phyloP scores from a whole-genome alignment of 2,797 vertebrate species.

The Pseudomugil gertrudae region DNA sequence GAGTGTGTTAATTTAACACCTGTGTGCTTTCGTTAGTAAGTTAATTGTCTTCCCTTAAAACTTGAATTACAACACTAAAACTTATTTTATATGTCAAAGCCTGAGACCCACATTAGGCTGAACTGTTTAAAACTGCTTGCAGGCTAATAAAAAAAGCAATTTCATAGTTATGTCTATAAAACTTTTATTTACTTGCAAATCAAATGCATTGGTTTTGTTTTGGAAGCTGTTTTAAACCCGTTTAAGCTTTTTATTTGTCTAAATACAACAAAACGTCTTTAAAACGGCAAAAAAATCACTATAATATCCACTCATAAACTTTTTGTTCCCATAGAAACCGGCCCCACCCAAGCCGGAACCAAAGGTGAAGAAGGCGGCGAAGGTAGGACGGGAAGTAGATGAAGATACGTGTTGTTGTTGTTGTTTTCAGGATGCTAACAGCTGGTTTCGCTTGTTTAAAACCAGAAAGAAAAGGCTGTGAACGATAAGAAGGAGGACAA shows the following conservation, averaged over 20 bases:
- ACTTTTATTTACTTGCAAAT: not conserved
- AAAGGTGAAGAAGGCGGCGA: slow-evolving; percentile 90
- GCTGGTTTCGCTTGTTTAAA: not conserved
- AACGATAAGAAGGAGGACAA: slow-evolving; percentile 91
- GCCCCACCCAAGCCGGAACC: slow-evolving; percentile 84
- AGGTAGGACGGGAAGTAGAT: slow-evolving; percentile 76
- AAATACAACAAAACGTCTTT: not conserved
- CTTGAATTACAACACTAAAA: not conserved
- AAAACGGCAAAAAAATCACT: not conserved
- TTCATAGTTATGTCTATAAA: not conserved
- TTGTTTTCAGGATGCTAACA: accelerated
- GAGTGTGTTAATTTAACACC: too few relatives aligned
- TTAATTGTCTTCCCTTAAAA: not conserved
- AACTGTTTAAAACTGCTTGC: not conserved
- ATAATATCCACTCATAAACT: not conserved
- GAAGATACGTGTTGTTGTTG: not conserved
- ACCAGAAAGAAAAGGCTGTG: slow-evolving; percentile 91
- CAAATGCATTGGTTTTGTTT: not conserved
- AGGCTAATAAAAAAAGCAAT: not conserved
- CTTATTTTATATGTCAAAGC: not conserved
- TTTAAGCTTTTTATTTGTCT: not conserved
- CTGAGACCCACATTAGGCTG: not conserved
- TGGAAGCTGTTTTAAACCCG: not conserved
- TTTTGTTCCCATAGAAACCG: slow-evolving; percentile 80
- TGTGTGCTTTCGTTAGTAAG: too few relatives aligned